These are phyloP conservation scores for Falco naumanni DNA, from an alignment of 2,797 vertebrate genomes.

Conservation along the genomic window DNA sequence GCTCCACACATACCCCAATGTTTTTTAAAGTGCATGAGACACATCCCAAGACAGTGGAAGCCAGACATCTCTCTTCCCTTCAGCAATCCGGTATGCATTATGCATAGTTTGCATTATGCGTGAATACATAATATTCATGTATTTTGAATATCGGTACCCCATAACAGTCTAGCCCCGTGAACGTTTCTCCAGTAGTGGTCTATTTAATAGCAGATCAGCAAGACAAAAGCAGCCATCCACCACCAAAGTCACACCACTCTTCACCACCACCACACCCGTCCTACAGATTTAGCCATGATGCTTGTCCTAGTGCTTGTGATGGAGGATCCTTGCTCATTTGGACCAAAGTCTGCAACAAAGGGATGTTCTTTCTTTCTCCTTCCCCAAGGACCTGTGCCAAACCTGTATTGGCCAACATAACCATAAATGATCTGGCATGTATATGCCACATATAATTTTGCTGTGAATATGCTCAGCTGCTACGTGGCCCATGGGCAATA, in stretches of 20 bases:
- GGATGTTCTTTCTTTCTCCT: not conserved
- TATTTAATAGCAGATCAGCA: not conserved
- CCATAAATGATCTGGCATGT: not conserved
- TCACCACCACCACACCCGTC: not conserved
- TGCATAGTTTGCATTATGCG: not conserved
- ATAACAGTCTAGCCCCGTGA: not conserved
- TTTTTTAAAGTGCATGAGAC: not conserved
- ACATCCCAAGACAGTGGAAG: not conserved
- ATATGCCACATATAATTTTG: not conserved
- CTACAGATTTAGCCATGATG: too few species aligned
- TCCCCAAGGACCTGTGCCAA: not conserved
- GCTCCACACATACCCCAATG: fast-evolving
- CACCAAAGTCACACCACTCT: not conserved
- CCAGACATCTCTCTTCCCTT: not conserved
- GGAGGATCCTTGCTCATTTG: not conserved
- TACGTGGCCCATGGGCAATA: too few species aligned
- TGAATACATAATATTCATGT: not conserved
- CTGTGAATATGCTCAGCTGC: not conserved
- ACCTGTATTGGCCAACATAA: not conserved
- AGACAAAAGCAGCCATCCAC: not conserved
- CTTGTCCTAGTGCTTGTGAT: not conserved
- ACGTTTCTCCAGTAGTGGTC: fast-evolving
- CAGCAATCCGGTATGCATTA: not conserved
- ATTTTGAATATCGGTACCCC: not conserved
- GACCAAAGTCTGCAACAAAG: not conserved